phyloP scores from a whole-genome alignment of 2,113 vertebrate genomes.

The Chaenogobius annularis region DNA sequence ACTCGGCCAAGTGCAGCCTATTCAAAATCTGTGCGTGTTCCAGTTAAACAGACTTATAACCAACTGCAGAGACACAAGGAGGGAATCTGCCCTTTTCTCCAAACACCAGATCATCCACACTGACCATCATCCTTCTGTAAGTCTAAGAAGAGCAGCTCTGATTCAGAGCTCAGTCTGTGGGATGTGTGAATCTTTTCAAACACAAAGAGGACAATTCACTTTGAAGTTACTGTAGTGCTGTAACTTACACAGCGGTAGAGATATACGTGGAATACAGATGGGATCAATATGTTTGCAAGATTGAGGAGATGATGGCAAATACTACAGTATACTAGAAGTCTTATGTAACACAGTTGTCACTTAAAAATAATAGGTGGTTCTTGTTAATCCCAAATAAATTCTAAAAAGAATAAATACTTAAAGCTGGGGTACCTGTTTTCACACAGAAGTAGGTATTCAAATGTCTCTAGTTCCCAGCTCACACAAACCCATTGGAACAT shows the following conservation, averaged over 20 bases:
- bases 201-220: conserved; percentile 3
- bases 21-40: conserved; percentile 17
- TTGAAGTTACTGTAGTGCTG: background rate
- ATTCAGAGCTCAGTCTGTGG: conserved; percentile 15
- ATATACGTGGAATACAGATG: background rate
- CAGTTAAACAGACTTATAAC: conserved; percentile 22
- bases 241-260: too few species aligned
- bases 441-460: too few species aligned
- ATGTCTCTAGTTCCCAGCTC: too few species aligned
- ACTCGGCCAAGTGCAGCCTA: conserved; percentile 38
- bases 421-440: too few species aligned
- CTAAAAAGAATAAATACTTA: too few species aligned
- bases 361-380: too few species aligned
- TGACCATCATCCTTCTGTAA: background rate
- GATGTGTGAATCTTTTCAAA: conserved; percentile 21
- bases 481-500: too few species aligned
- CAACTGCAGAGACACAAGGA: conserved; percentile 1
- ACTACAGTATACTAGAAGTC: too few species aligned
- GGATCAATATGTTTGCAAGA: background rate
- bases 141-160: conserved; percentile 11
- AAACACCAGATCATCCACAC: background rate
- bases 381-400: too few species aligned
- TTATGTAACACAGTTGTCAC: too few species aligned
- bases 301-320: too few species aligned
- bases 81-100: background rate